phyloP scores from a whole-genome alignment of 2,797 vertebrate genomes.

The Morelia viridis region DNA sequence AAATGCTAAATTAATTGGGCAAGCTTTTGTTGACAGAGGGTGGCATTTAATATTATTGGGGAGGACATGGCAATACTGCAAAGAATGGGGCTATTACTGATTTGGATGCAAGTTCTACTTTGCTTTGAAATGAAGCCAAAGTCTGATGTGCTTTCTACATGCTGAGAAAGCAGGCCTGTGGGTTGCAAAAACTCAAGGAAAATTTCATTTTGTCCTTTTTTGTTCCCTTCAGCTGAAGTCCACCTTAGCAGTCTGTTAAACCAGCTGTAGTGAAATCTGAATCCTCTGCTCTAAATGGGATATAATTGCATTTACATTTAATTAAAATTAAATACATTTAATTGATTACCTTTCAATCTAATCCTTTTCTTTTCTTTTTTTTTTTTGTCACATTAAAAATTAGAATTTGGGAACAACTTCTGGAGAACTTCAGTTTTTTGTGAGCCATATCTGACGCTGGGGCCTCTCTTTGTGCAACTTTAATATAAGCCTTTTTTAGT shows the following conservation, averaged over 20 bases:
- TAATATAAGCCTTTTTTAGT: background rate
- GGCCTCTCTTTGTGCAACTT: background rate
- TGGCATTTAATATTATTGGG: background rate
- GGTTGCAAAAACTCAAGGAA: background rate
- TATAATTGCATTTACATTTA: background rate
- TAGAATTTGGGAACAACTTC: background rate
- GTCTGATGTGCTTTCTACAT: background rate
- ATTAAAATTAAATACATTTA: background rate
- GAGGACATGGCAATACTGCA: background rate
- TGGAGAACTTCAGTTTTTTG: background rate
- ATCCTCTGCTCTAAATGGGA: background rate
- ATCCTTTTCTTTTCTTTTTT: background rate
- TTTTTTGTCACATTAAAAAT: background rate
- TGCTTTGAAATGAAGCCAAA: background rate
- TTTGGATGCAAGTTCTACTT: background rate
- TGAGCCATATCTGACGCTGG: background rate
- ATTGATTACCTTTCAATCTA: background rate
- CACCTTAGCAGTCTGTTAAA: background rate
- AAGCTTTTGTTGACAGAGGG: background rate
- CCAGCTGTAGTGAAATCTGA: background rate
- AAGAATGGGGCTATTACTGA: background rate
- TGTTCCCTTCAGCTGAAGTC: background rate
- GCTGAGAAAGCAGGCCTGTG: background rate
- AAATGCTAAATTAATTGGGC: background rate
- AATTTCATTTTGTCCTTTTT: background rate